These are phyloP conservation scores for Pentamera pediparva DNA, from an alignment of 53 echinoderm and acorn worm genomes.

Conservation along the genomic window DNA sequence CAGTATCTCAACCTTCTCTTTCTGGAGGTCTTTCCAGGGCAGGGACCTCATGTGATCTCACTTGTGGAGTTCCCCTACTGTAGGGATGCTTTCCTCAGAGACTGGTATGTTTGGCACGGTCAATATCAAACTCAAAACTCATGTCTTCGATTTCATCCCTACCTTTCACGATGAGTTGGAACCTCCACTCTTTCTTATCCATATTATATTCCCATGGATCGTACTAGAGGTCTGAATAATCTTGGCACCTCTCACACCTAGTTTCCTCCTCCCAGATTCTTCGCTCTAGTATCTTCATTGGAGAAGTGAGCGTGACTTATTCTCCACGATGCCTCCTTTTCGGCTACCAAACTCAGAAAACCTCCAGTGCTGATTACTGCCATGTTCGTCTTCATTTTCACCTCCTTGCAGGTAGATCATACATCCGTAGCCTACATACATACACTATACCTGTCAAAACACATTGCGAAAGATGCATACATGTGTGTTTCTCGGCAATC, in stretches of 20 bases:
- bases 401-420: too few species aligned
- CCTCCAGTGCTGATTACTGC: too few species aligned
- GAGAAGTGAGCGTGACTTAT: too few species aligned
- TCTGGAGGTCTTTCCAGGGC: slow-evolving; percentile 26
- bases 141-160: slow-evolving; percentile 32
- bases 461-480: too few species aligned
- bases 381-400: too few species aligned
- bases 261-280: slow-evolving; percentile 19
- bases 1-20: slow-evolving; percentile 17
- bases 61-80: slow-evolving; percentile 37
- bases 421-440: too few species aligned
- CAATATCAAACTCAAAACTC: slow-evolving; percentile 27
- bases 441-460: too few species aligned
- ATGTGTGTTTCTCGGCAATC: too few species aligned
- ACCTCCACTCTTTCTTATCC: slow-evolving; percentile 38
- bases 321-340: too few species aligned
- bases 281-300: too few species aligned
- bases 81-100: slow-evolving; percentile 28
- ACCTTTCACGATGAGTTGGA: slow-evolving; percentile 29
- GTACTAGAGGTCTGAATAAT: slow-evolving; percentile 38
- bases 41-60: slow-evolving; percentile 42
- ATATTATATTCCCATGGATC: slow-evolving; percentile 34
- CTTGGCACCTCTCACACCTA: slow-evolving; percentile 33
- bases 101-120: slow-evolving; percentile 44
- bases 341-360: too few species aligned